Conservation (phyloP, 1,140 invertebrate genomes). For the Eufriesea mexicana region DNA sequence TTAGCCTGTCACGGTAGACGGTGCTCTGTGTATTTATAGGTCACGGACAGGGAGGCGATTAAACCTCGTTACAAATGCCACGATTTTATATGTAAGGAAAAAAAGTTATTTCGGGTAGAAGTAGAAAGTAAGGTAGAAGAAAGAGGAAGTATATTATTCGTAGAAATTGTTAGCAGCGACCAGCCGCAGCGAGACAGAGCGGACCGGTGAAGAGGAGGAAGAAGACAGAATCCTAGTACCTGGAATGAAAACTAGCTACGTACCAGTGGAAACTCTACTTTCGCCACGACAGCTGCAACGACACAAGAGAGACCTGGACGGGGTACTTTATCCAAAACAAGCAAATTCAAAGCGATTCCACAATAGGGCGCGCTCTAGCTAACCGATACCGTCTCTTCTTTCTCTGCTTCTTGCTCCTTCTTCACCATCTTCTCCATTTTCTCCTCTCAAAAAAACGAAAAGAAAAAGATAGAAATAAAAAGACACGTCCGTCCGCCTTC, state of each 20-base stretch:
- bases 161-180: conserved; percentile 55
- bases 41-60: background rate
- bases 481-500: background rate
- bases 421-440: background rate
- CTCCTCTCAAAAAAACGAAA: background rate
- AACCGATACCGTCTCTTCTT: conserved; percentile 13
- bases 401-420: background rate
- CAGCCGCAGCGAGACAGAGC: conserved; percentile 54
- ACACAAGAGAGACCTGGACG: conserved; percentile 70
- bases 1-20: background rate
- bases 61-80: background rate
- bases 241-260: conserved; percentile 75
- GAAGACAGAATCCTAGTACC: conserved; percentile 62
- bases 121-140: background rate
- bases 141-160: background rate
- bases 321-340: conserved; percentile 61
- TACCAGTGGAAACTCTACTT: conserved; percentile 58
- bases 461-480: background rate
- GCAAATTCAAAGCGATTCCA: conserved; percentile 52
- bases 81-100: background rate
- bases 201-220: conserved; percentile 51
- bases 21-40: background rate
- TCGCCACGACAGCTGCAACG: conserved; percentile 55
- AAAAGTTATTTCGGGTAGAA: background rate
- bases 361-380: conserved; percentile 30